Percentiles rank a stretch among this genome's conserved stretches.
Evolutionary conservation across 2,888 invertebrate genomes (phyloP).

Genomic region (Aphidoletes aphidimyza): DNA sequence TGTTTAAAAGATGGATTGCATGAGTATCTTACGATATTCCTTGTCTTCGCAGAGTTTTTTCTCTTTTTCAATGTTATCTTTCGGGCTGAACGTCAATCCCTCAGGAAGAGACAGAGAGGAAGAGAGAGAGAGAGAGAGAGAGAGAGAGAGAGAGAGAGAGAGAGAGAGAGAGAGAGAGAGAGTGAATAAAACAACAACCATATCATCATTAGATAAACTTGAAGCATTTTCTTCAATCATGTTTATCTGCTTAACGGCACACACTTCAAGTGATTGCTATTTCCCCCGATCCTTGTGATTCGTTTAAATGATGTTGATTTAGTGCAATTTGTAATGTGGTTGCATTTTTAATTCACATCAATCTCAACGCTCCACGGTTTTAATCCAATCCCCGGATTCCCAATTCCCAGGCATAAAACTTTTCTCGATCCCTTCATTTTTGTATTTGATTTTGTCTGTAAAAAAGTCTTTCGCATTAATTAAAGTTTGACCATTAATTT

Average conservation of each 20-base stretch:
- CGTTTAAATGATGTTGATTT: not conserved
- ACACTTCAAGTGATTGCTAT: not conserved
- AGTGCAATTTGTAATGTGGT: not conserved
- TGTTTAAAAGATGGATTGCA: too few species aligned
- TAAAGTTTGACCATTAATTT: not conserved
- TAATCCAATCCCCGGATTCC: too few species aligned
- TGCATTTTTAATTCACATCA: not conserved
- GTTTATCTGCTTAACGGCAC: constrained; percentile 8
- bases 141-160: too few species aligned
- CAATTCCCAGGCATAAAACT: too few species aligned
- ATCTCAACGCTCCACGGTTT: too few species aligned
- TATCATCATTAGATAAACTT: not conserved
- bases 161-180: too few species aligned
- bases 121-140: too few species aligned
- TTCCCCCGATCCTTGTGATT: not conserved
- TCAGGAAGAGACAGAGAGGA: too few species aligned
- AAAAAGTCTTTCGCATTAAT: not conserved
- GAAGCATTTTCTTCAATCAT: not conserved
- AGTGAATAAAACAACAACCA: too few species aligned
- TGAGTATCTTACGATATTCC: not conserved
- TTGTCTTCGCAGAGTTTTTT: not conserved
- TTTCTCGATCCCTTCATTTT: too few species aligned
- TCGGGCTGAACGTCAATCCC: too few species aligned
- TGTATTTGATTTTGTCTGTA: not conserved
- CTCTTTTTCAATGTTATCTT: not conserved